Evolutionary conservation across 2,888 invertebrate species (phyloP).

Genomic region (Acronicta psi): DNA sequence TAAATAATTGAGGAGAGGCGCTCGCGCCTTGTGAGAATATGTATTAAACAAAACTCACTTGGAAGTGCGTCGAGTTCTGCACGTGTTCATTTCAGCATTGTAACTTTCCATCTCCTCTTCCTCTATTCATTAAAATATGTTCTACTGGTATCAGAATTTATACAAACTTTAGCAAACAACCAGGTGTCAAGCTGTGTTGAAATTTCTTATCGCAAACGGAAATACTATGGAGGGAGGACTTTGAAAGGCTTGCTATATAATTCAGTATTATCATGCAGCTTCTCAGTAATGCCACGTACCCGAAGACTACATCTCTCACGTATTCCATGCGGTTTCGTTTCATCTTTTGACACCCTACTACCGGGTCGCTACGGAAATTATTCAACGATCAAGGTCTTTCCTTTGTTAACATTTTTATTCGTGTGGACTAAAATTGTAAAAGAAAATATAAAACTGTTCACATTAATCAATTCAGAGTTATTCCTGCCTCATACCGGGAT

Average conservation of each 20-base stretch:
- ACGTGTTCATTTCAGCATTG: slow-evolving; percentile 43
- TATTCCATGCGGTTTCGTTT: background rate
- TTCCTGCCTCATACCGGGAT: slow-evolving; percentile 46
- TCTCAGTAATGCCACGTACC: background rate
- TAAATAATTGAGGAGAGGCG: slow-evolving; percentile 85
- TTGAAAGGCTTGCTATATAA: no score
- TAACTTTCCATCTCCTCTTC: background rate
- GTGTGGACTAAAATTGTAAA: background rate
- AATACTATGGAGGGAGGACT: no score
- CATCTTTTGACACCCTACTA: background rate
- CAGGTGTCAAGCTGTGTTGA: no score
- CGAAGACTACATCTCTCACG: background rate
- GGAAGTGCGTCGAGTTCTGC: slow-evolving; percentile 60
- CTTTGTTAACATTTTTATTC: background rate
- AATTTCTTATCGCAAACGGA: no score
- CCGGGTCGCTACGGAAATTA: background rate
- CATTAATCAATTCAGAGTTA: slow-evolving; percentile 52
- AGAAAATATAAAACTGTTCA: slow-evolving; percentile 17
- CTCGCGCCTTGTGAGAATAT: slow-evolving; percentile 72
- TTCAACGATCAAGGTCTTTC: background rate
- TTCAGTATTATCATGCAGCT: background rate
- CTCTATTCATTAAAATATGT: background rate
- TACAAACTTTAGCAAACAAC: no score
- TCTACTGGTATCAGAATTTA: background rate
- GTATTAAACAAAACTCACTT: slow-evolving; percentile 80